These are phyloP conservation scores for Rhyacophila evoluta DNA, from an alignment of 2,888 invertebrate genomes.

Conservation along the genomic window DNA sequence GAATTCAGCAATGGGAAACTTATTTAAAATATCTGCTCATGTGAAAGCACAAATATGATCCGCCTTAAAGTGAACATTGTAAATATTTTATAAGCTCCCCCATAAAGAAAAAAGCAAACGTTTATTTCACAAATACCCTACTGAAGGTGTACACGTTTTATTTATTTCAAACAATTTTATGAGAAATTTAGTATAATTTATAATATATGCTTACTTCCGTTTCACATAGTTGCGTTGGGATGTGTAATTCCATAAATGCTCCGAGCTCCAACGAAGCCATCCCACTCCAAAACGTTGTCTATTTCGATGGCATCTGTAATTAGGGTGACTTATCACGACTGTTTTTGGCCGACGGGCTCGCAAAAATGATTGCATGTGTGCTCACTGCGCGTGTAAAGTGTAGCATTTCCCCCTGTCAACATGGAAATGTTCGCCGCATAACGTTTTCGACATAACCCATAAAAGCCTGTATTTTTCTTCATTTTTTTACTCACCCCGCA, in stretches of 20 bases:
- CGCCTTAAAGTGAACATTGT: no score
- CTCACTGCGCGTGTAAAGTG: constrained; percentile 24
- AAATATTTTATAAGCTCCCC: no score
- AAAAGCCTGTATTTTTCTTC: background rate
- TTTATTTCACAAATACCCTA: no score
- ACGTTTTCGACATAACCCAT: background rate
- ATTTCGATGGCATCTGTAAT: background rate
- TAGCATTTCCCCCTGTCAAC: constrained; percentile 19
- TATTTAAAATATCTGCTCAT: no score
- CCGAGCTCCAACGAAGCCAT: background rate
- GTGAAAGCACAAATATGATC: no score
- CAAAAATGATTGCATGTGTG: constrained; percentile 5
- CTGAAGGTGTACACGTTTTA: no score
- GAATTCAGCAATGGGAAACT: no score
- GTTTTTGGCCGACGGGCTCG: background rate
- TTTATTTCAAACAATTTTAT: no score
- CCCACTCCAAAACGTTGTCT: background rate
- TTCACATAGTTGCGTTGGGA: background rate
- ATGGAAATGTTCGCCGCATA: background rate
- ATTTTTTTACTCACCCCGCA: no score
- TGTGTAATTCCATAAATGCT: background rate
- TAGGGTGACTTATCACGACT: background rate
- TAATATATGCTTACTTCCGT: no score
- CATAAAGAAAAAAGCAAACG: no score
- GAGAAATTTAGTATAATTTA: no score